A percentile compares a stretch with the other conserved stretches of the same genome.
These are phyloP conservation scores for Dermatemys mawii DNA, from an alignment of 2,113 vertebrate genomes.

Conservation along the genomic window DNA sequence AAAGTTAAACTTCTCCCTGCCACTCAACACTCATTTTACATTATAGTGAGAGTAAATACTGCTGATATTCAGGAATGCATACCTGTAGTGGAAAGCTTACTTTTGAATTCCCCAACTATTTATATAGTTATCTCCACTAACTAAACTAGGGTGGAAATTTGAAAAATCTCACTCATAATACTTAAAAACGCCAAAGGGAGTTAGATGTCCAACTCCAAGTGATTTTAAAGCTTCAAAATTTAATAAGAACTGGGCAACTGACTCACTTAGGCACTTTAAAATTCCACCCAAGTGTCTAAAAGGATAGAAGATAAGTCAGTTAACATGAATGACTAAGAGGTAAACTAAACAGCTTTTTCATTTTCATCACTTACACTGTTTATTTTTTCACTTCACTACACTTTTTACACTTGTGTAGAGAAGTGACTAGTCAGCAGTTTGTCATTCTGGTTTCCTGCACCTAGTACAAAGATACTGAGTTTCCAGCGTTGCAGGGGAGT, in stretches of 20 bases:
- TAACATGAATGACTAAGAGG: neutral
- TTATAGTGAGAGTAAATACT: neutral
- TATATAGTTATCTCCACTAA: neutral
- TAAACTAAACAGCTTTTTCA: neutral
- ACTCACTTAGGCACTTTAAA: neutral
- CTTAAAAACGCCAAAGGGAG: neutral
- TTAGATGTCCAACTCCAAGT: neutral
- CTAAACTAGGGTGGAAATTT: neutral
- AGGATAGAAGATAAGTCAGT: neutral
- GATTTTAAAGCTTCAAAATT: neutral
- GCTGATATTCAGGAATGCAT: neutral
- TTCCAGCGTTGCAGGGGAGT: neutral
- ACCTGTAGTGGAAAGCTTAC: neutral
- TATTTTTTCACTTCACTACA: neutral
- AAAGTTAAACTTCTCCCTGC: neutral
- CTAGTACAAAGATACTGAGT: neutral
- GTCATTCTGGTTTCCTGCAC: neutral
- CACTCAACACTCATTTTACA: neutral
- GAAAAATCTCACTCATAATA: neutral
- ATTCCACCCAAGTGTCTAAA: neutral
- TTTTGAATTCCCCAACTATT: neutral
- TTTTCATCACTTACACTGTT: neutral
- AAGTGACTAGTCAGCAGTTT: neutral
- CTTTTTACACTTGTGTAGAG: neutral
- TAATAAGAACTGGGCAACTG: neutral